Evolutionary conservation across 2,797 vertebrate species (phyloP), one percentile per base, ranked within the genome.

Genomic region (Liparis tanakae): DNA sequence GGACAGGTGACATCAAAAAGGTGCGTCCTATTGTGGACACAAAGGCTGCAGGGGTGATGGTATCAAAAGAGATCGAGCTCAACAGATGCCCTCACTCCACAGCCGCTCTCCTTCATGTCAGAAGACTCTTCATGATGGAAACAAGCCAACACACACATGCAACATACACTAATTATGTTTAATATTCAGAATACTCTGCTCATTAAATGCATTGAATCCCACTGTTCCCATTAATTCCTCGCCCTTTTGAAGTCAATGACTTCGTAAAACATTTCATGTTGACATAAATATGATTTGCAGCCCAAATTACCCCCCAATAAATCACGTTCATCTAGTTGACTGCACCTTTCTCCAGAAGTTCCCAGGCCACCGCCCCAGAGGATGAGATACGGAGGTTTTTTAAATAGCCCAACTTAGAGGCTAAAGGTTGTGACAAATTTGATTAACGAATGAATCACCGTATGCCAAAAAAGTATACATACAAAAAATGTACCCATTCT

Each of bases 261-360:
- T 73, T 84, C 70, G 76, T 76, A 66, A 87, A 84, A 30, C 63
- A 63, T 74, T 65, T 76, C 63, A 80, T 46, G 20, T 54, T 71
- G 57, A 79, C 71, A 39, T 72, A 1, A 80, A 68, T 2, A 54
- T 65, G 77, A 88, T 85, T 85, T 20, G 39, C 41, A 22, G 36
- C 44, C 59, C 67, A 30, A 55, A 60, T 46, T 25, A 81, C 74
- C 70, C 44, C 18, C 5, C 46, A 74, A 46, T 78, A 72, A 76
- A 87, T 87, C 76, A 77, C 63, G 17, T 70, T 74, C 57, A 22
- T 36, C 25, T 17, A 36, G 3, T 61, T 7, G 7, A n/a, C 46
- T 30, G 46, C 37, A 61, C 18, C 36, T 64, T 81, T 83, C 55
- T 53, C 17, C 36, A 54, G 17, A 72, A 7, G 62, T 92, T 89